These are phyloP conservation scores for Gallinago paraguaiae DNA, from an alignment of 2,113 vertebrate genomes.

Conservation along the genomic window DNA sequence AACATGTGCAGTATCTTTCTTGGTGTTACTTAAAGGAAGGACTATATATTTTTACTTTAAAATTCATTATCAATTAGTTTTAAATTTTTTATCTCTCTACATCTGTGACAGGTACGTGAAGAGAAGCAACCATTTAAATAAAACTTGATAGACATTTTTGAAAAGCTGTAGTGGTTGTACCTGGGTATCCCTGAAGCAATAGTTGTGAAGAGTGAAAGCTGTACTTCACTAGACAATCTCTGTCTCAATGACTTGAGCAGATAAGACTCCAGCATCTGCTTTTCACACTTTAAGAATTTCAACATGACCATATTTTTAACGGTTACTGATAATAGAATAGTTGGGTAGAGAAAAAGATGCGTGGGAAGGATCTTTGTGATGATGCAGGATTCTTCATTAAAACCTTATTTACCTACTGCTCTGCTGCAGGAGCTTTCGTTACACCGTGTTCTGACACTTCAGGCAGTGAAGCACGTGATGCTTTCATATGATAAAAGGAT, in stretches of 20 bases:
- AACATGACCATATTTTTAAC: background rate
- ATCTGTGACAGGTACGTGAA: background rate
- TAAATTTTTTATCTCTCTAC: background rate
- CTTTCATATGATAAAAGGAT: background rate
- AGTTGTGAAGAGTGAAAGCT: background rate
- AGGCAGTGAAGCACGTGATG: background rate
- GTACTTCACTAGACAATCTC: background rate
- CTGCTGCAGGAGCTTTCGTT: background rate
- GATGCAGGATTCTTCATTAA: background rate
- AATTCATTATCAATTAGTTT: background rate
- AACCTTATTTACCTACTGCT: background rate
- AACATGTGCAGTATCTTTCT: background rate
- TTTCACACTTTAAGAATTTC: background rate
- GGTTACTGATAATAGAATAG: background rate
- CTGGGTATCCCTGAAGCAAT: background rate
- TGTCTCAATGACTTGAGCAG: background rate
- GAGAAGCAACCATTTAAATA: background rate
- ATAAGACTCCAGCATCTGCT: background rate
- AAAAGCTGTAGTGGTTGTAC: background rate
- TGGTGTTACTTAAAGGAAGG: fast-evolving
- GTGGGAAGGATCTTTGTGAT: background rate
- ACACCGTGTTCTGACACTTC: background rate
- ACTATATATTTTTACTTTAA: background rate
- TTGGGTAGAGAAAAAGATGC: background rate
- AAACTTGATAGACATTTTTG: background rate